These are phyloP conservation scores for Pentalonia nigronervosa DNA, from an alignment of 1,140 invertebrate species.

Conservation along the genomic window DNA sequence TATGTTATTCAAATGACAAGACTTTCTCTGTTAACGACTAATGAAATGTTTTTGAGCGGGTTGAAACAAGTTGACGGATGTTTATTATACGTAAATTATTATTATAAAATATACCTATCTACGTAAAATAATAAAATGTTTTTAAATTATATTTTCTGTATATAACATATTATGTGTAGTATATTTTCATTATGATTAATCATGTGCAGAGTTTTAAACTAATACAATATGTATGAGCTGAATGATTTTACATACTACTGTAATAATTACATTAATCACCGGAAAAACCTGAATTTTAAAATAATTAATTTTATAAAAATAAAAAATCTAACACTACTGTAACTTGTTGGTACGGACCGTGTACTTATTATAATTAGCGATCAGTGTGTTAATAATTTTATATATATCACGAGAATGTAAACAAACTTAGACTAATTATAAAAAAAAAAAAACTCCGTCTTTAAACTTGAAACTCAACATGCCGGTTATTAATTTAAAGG, in stretches of 20 bases:
- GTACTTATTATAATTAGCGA: background rate
- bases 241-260: background rate
- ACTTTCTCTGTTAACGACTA: background rate
- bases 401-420: background rate
- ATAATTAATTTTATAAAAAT: background rate
- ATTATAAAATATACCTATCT: background rate
- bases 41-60: background rate
- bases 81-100: background rate
- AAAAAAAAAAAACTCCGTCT: background rate
- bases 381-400: background rate
- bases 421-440: slow-evolving; percentile 3
- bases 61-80: background rate
- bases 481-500: slow-evolving; percentile 21
- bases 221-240: background rate
- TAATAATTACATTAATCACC: background rate
- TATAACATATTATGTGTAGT: too few relatives aligned
- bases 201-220: background rate
- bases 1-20: background rate
- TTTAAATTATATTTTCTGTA: background rate
- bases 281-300: background rate
- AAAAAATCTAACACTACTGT: background rate
- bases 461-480: background rate
- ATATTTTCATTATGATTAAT: background rate
- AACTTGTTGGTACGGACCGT: background rate
- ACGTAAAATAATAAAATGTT: background rate